Base-by-base conservation (phyloP, 2,888 invertebrate genomes). In the Apamea anceps region DNA sequence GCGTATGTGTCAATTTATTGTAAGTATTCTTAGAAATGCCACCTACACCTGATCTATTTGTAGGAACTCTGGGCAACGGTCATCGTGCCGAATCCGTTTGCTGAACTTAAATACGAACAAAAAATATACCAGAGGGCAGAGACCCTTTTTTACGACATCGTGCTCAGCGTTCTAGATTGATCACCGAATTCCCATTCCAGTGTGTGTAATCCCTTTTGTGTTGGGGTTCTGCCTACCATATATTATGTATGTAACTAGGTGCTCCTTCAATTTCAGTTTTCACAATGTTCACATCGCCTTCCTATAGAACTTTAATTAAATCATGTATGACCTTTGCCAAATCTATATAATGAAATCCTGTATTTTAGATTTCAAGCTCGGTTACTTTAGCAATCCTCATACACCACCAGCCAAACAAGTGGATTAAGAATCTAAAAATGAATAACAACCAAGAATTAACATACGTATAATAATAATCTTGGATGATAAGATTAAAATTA, bases 1-100 rank as follows among this genome's bases (percentile, higher is more conserved):
- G 79, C 77, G 80, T 83, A 80, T 83, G 85, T 90, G 90, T 91
- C 89, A 90, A 90, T 91, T 92, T 92, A 93, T 91, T 89, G 87
- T 89, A 90, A 89, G 90, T 95, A 96, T 96, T 96, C 93, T 95
- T 94, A 95, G 95, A 93, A 92, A 92, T 90, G 88, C 93, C 95
- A 94, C 96, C 95, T 95, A 95, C 96, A 91, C 91, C 87, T 90
- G 86, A 92, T 95, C 96, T 96, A 96, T 96, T 96, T 96, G 91
- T 88, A 91, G 93, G 90, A 84, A 87, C 88, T 90, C 88, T 93
- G 93, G 94, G 94, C 90, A 88, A 91, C 95, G 94, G 95, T 95
- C 96, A 95, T 93, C 93, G 94, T 91, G 92, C 93, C 88, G 88
- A 92, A 91, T 91, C 85, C 70, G 82, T 89, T 90, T 85, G 86